Evolutionary conservation across 2,113 vertebrate genomes (phyloP).

Genomic region (Dipodomys spectabilis): DNA sequence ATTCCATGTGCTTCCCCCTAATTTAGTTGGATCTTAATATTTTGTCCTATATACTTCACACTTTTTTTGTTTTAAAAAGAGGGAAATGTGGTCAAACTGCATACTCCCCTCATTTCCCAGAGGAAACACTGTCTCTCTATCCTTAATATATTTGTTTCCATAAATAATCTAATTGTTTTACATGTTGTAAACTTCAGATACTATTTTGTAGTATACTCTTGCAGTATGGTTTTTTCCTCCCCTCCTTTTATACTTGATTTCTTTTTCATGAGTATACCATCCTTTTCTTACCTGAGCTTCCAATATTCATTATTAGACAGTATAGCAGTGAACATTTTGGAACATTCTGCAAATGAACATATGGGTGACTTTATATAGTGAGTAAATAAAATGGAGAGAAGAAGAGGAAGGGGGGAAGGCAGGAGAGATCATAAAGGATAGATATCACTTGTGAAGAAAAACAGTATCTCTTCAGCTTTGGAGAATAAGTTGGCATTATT

Average conservation of each 20-base stretch:
- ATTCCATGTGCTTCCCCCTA: background rate
- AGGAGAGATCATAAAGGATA: background rate
- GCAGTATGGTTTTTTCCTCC: background rate
- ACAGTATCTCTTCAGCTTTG: constrained; percentile 22
- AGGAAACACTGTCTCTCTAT: background rate
- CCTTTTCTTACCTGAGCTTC: background rate
- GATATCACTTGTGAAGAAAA: constrained; percentile 16
- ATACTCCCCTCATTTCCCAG: background rate
- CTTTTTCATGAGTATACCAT: background rate
- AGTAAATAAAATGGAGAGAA: background rate
- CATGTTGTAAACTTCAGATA: constrained; percentile 31
- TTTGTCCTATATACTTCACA: background rate
- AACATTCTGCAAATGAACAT: constrained; percentile 17
- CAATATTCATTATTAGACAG: constrained; percentile 9
- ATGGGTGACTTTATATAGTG: background rate
- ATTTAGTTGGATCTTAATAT: constrained; percentile 8
- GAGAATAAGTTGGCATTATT: constrained; percentile 28
- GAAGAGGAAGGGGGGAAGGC: too few relatives aligned
- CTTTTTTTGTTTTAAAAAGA: background rate
- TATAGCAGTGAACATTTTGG: background rate
- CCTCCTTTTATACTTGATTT: background rate
- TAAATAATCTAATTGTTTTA: constrained; percentile 38
- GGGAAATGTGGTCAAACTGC: background rate
- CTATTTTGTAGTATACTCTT: background rate
- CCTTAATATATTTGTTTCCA: constrained; percentile 36